phyloP scores from a whole-genome alignment of 2,888 invertebrate species.

The Euspilapteryx auroguttella region DNA sequence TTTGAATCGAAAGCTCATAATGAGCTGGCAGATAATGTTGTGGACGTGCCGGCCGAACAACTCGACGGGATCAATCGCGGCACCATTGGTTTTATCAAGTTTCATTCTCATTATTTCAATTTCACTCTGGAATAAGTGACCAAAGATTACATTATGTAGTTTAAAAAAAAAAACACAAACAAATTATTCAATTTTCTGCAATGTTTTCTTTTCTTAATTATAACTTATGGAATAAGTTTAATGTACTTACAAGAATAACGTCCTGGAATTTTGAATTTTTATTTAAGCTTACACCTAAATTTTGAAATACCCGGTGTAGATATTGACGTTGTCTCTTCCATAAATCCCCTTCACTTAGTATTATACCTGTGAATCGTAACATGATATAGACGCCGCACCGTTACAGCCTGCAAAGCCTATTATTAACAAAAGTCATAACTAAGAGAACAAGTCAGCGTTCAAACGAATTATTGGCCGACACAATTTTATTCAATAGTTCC shows the following conservation, averaged over 20 bases:
- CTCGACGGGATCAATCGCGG: constrained; percentile 66
- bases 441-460: too few relatives aligned
- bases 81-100: constrained; percentile 54
- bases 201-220: too few relatives aligned
- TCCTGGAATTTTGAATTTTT: constrained; percentile 71
- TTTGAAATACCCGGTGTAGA: constrained; percentile 74
- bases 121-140: constrained; percentile 66
- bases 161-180: too few relatives aligned
- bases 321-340: constrained; percentile 86
- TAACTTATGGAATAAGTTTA: too few relatives aligned
- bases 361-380: constrained; percentile 16
- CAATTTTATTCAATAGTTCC: too few relatives aligned
- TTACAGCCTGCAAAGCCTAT: too few relatives aligned
- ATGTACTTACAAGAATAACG: constrained; percentile 70
- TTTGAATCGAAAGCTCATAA: constrained; percentile 80
- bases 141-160: too few relatives aligned
- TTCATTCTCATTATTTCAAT: constrained; percentile 67
- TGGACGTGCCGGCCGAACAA: constrained; percentile 74
- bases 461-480: too few relatives aligned
- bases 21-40: constrained; percentile 81
- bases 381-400: too few relatives aligned
- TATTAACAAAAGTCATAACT: too few relatives aligned
- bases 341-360: constrained; percentile 66
- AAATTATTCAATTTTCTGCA: too few relatives aligned
- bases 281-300: constrained; percentile 79